Conservation (phyloP, 2,797 vertebrate genomes). For the Cephalopachus bancanus region DNA sequence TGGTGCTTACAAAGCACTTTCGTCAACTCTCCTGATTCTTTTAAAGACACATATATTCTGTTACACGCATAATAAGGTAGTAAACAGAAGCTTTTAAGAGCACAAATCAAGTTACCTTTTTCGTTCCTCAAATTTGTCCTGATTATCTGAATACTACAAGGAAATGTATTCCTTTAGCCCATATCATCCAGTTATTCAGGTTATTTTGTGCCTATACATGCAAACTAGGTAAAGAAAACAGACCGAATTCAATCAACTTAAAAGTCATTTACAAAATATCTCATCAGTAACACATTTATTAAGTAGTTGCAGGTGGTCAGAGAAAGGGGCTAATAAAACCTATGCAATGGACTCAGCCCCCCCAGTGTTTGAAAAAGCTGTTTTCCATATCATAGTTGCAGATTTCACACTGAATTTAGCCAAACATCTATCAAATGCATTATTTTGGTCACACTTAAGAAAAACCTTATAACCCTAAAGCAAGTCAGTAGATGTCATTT, state of each 20-base stretch:
- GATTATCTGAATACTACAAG: background rate
- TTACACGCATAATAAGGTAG: constrained; percentile 34
- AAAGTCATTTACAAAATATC: background rate
- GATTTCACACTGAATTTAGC: constrained; percentile 43
- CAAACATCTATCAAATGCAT: background rate
- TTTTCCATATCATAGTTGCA: background rate
- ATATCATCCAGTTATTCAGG: background rate
- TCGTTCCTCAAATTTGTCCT: background rate
- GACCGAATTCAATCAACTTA: background rate
- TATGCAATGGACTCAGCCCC: background rate
- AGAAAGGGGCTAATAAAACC: constrained; percentile 26
- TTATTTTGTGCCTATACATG: background rate
- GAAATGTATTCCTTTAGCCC: background rate
- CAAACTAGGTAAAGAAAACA: constrained; percentile 9
- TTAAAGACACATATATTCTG: background rate
- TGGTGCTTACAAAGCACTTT: constrained; percentile 23
- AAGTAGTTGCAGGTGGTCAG: background rate
- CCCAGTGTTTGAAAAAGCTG: background rate
- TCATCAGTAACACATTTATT: constrained; percentile 41
- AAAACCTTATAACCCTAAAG: constrained; percentile 28
- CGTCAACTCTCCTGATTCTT: background rate
- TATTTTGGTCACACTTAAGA: constrained; percentile 39
- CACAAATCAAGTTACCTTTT: background rate
- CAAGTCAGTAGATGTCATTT: constrained; percentile 1
- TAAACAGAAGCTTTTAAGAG: constrained; percentile 16